Evolutionary conservation across 1,140 invertebrate genomes (phyloP).

Genomic region (Macrobrachium nipponense): DNA sequence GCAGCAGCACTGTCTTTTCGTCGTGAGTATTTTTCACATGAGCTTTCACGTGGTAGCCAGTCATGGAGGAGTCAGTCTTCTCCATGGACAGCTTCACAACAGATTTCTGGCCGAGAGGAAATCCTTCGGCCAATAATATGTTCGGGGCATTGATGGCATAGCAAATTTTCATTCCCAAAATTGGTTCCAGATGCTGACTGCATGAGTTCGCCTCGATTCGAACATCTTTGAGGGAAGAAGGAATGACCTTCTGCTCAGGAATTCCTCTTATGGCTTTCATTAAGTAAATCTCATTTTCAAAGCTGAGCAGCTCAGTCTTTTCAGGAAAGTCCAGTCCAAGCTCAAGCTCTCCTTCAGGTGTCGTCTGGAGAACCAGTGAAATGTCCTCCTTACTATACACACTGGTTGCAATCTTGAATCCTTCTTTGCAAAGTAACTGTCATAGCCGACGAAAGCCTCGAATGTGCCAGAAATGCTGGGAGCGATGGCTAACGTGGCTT

Average conservation of each 20-base stretch:
- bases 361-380: not conserved
- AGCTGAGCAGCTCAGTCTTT: conserved; percentile 30
- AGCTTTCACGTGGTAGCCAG: conserved; percentile 11
- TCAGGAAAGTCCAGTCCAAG: conserved; percentile 34
- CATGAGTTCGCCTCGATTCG: conserved; percentile 20
- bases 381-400: conserved; percentile 22
- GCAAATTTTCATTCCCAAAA: conserved; percentile 37
- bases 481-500: not conserved
- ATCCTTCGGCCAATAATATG: conserved; percentile 11
- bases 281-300: conserved; percentile 17
- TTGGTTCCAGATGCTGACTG: conserved; percentile 1
- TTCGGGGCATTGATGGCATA: conserved; percentile 35
- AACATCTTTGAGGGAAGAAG: conserved; percentile 20
- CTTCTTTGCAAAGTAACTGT: conserved; percentile 11
- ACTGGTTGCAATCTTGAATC: conserved; percentile 5
- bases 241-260: conserved; percentile 6
- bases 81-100: conserved; percentile 16
- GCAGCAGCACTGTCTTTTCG: not conserved
- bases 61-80: conserved; percentile 35
- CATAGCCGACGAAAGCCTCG: conserved; percentile 38
- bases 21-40: not conserved
- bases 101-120: conserved; percentile 19
- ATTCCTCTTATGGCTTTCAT: conserved; percentile 1
- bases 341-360: not conserved
- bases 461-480: conserved; percentile 22